phyloP scores from a whole-genome alignment of 2,113 vertebrate species.

The Pogonocichla stellata region DNA sequence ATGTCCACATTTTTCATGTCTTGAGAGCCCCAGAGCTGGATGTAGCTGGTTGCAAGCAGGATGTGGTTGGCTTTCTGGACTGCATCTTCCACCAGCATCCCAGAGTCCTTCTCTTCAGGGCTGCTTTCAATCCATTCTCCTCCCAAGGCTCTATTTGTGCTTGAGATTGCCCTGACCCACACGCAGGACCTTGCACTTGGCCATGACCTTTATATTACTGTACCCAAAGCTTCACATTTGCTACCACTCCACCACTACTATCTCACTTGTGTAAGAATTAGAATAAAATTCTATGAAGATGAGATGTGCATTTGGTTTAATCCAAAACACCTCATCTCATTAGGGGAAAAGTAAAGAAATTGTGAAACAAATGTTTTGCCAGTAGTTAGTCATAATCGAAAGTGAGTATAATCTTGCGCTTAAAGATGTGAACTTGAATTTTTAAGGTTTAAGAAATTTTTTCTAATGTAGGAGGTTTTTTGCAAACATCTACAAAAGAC shows the following conservation, averaged over 20 bases:
- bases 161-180: not conserved
- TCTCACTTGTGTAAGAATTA: not conserved
- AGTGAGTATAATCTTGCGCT: not conserved
- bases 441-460: not conserved
- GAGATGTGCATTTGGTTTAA: not conserved
- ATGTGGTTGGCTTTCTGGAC: not conserved
- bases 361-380: not conserved
- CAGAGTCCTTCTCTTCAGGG: not conserved
- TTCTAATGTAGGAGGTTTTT: not conserved
- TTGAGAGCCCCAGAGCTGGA: not conserved
- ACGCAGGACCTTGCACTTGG: not conserved
- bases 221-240: not conserved
- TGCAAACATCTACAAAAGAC: not conserved
- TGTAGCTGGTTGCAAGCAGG: not conserved
- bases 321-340: not conserved
- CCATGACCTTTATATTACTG: rapidly evolving
- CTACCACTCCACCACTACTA: not conserved
- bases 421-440: not conserved
- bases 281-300: not conserved
- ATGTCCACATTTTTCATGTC: not conserved
- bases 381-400: not conserved
- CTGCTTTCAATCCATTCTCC: not conserved
- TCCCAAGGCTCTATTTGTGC: not conserved
- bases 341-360: not conserved
- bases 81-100: not conserved